Evolutionary conservation across 92 coral and sea anemone species (phyloP).

Genomic region (Epizoanthus scotinus): DNA sequence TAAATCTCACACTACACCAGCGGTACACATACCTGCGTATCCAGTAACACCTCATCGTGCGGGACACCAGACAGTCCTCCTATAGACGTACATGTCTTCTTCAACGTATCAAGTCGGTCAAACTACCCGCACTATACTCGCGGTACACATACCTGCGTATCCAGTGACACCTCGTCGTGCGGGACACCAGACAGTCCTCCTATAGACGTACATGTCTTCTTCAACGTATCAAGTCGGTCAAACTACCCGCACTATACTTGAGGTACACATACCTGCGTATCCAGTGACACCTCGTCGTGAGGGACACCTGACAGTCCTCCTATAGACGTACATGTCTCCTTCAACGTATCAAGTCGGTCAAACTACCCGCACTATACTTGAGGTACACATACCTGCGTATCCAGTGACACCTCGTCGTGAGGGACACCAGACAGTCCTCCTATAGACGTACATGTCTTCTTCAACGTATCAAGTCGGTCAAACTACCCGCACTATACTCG

Average conservation of each 20-base stretch:
- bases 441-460: too few species aligned
- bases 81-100: slow-evolving; percentile 49
- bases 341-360: slow-evolving; percentile 52
- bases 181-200: slow-evolving; percentile 48
- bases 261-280: background rate
- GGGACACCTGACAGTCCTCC: slow-evolving; percentile 48
- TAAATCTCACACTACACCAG: too few species aligned
- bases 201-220: slow-evolving; percentile 49
- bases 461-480: too few species aligned
- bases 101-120: slow-evolving; percentile 52
- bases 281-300: slow-evolving; percentile 31
- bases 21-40: background rate
- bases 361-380: background rate
- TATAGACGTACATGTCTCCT: slow-evolving; percentile 49
- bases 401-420: too few species aligned
- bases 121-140: background rate
- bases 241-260: background rate
- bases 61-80: slow-evolving; percentile 48
- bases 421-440: too few species aligned
- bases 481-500: too few species aligned
- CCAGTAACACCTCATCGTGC: slow-evolving; percentile 30
- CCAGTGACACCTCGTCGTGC: slow-evolving; percentile 32
- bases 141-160: background rate
- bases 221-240: slow-evolving; percentile 52
- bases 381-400: too few species aligned